Evolutionary conservation across 1,140 invertebrate genomes (phyloP), one percentile per base, ranked within the genome.

Genomic region (Drosophila cardini): DNA sequence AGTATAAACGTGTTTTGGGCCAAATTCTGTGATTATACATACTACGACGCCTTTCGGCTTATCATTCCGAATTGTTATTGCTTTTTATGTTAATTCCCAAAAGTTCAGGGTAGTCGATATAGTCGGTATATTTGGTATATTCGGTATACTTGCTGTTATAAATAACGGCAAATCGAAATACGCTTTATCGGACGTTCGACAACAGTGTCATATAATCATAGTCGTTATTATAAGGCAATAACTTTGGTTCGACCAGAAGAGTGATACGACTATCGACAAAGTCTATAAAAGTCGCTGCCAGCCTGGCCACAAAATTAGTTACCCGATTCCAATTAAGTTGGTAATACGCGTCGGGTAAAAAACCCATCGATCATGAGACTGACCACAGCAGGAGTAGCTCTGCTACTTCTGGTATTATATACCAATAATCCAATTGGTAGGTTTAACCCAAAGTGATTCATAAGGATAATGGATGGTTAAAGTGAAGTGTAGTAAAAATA

Each of bases 211-310:
- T 70, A 62, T 57, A 75, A 74, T 62, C 57, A 36, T 70, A 56
- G 57, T 76, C 34, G 65, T 71, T 60, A 72, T 73, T 78, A 79
- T 75, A 80, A 73, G 78, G 68, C 71, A 80, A 82, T 80, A 86
- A 82, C 30, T 62, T 62, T 40, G 26, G 16, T 46, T 56, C 61
- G 16, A 38, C 48, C 48, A 65, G 13, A 63, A 5, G 38, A 30
- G 38, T 57, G 64, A 72, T 71, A 75, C 36, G 60, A 13, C 10
- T 38, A 72, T 60, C 64, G 43, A 36, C 36, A 26, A 68, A 86
- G 46, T 86, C 82, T 83, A 86, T 86, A 86, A 83, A 86, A 86
- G 74, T 18, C 40, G 71, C 36, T 45, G 43, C 26, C n/a, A 48
- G 36, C 30, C 8, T n/a, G 26, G 30, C 55, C 58, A 53, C 56